A percentile compares a stretch with the other conserved stretches of the same genome.
Conservation (phyloP, 2,888 invertebrate genomes). For the Bhutanitis thaidina region DNA sequence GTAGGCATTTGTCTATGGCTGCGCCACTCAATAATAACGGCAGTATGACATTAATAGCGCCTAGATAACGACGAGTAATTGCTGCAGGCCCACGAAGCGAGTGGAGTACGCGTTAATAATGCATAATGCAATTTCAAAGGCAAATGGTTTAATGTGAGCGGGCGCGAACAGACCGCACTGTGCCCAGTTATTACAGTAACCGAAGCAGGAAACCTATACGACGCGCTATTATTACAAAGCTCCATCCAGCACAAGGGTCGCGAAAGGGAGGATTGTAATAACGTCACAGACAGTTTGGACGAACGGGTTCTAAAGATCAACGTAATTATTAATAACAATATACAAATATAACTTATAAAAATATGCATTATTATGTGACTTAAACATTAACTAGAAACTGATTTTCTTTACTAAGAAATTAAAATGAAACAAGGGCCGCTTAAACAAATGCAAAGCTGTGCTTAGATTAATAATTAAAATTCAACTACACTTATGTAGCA, state of each 20-base stretch:
- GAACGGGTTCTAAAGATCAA: background rate
- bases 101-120: background rate
- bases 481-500: no score
- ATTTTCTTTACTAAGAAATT: no score
- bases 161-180: slow-evolving; percentile 39
- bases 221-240: slow-evolving; percentile 35
- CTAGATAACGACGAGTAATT: background rate
- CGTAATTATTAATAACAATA: no score
- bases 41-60: no score
- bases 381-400: no score
- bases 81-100: background rate
- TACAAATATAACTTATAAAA: no score
- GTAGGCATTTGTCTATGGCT: no score
- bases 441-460: no score
- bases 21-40: no score
- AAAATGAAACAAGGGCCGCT: no score
- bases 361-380: no score
- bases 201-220: slow-evolving; percentile 44
- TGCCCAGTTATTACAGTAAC: slow-evolving; percentile 59
- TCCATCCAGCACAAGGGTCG: background rate
- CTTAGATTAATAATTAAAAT: no score
- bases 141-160: slow-evolving; percentile 30
- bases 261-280: background rate
- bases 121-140: slow-evolving; percentile 29
- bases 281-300: background rate